Evolutionary conservation across 2,113 vertebrate genomes (phyloP), one percentile per base, ranked within the genome.

Genomic region (Mirza zaza): DNA sequence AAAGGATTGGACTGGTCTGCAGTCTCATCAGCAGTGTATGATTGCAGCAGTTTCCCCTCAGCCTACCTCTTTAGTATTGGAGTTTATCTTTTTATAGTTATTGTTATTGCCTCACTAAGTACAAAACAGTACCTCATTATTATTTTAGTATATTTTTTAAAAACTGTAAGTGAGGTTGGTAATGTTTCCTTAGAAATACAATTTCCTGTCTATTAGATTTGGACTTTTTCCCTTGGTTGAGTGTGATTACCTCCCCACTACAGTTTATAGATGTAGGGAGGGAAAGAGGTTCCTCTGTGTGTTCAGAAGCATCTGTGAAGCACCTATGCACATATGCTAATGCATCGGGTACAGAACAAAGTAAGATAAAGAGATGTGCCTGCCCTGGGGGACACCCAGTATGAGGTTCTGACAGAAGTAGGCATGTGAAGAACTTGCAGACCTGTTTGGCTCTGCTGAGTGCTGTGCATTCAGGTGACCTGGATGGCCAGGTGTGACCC

Each of bases 61-160:
- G 67, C 50, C 87, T 42, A 21, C 88, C 48, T 91, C 73, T 80
- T 65, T 3, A 8, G 57, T 36, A 36, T 34, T 84, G 55, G 73
- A 42, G 84, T 90, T 88, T 87, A 73, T 59, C n/a, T 48, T 73
- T 81, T 80, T 79, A 34, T 91, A 77, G 45, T 81, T 96, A 76
- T 15, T 79, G 42, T 52, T 93, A 0, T 87, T 81, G 59, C 90
- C 13, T 80, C 32, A 81, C 8, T 77, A 71, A 57, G 36, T 32
- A 71, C 48, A 71, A 80, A 94, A 91, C 10, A 88, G 45, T 45
- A 68, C 59, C 50, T 95, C 23, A n/a, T 83, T 92, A 57, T 81
- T 59, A 86, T 59, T 65, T n/a, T 27, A 85, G 63, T 68, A 57
- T 8, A 14, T 57, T 76, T 91, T 65, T 0, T 17, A n/a, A 52